phyloP scores from a whole-genome alignment of 2,888 invertebrate genomes.

The Drosophila hawaiiensis region DNA sequence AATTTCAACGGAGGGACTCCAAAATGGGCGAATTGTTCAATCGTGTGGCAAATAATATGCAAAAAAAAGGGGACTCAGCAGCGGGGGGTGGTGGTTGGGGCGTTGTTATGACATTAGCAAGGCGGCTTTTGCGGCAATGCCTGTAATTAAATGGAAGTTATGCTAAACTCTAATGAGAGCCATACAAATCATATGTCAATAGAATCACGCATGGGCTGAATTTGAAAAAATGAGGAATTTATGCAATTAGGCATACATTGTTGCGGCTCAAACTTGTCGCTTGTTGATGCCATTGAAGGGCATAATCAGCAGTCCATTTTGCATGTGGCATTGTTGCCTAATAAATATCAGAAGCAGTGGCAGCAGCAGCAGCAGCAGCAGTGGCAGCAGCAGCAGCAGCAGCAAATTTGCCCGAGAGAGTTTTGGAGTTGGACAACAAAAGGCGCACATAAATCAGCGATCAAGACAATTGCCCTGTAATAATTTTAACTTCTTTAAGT shows the following conservation, averaged over 20 bases:
- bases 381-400: neutral
- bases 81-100: conserved; percentile 11
- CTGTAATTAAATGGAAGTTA: conserved; percentile 12
- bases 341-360: conserved; percentile 24
- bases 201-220: neutral
- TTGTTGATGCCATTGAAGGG: conserved; percentile 42
- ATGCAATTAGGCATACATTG: neutral
- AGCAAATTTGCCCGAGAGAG: conserved; percentile 38
- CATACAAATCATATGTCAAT: neutral
- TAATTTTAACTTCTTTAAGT: conserved; percentile 79
- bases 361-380: conserved; percentile 11
- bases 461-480: conserved; percentile 80
- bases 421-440: conserved; percentile 48
- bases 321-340: conserved; percentile 32
- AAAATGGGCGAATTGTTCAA: conserved; percentile 25
- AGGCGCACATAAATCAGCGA: conserved; percentile 76
- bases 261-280: neutral
- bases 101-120: conserved; percentile 38
- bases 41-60: conserved; percentile 39
- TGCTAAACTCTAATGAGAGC: neutral
- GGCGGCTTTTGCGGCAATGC: neutral
- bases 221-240: neutral
- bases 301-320: conserved; percentile 54
- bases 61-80: conserved; percentile 29
- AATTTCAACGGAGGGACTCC: conserved; percentile 45